phyloP scores from a whole-genome alignment of 2,888 invertebrate species.

The Tetranychus truncatus region DNA sequence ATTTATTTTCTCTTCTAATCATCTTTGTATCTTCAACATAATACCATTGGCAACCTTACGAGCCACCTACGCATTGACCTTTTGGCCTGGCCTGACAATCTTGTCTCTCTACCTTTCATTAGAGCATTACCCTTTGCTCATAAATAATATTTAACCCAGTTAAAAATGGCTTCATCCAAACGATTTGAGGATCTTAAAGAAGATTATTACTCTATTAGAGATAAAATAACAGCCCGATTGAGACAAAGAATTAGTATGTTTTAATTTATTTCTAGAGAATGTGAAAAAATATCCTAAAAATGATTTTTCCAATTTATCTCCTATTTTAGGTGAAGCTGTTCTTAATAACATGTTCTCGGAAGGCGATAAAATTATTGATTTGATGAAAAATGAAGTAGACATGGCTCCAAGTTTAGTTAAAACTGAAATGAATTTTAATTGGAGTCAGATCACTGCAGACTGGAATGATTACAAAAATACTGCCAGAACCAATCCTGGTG shows the following conservation, averaged over 20 bases:
- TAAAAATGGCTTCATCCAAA: slow-evolving; percentile 30
- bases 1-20: background rate
- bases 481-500: slow-evolving; percentile 17
- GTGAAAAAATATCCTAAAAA: slow-evolving; percentile 30
- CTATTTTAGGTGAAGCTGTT: slow-evolving; percentile 14
- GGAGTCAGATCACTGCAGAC: slow-evolving; percentile 3
- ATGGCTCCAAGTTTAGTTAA: slow-evolving; percentile 12
- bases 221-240: slow-evolving; percentile 28
- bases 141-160: background rate
- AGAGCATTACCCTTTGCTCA: background rate
- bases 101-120: background rate
- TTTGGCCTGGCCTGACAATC: background rate
- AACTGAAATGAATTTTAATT: slow-evolving; percentile 15
- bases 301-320: slow-evolving; percentile 24
- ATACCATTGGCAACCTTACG: background rate
- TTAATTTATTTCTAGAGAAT: slow-evolving; percentile 27
- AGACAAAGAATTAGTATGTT: slow-evolving; percentile 26
- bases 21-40: background rate
- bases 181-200: slow-evolving; percentile 34
- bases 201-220: slow-evolving; percentile 30
- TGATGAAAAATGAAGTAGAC: slow-evolving; percentile 17
- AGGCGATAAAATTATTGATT: slow-evolving; percentile 17
- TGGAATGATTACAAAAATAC: slow-evolving; percentile 25
- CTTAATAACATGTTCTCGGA: slow-evolving; percentile 19
- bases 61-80: background rate